phyloP scores from a whole-genome alignment of 1,140 invertebrate species.

The Drosophila varians region DNA sequence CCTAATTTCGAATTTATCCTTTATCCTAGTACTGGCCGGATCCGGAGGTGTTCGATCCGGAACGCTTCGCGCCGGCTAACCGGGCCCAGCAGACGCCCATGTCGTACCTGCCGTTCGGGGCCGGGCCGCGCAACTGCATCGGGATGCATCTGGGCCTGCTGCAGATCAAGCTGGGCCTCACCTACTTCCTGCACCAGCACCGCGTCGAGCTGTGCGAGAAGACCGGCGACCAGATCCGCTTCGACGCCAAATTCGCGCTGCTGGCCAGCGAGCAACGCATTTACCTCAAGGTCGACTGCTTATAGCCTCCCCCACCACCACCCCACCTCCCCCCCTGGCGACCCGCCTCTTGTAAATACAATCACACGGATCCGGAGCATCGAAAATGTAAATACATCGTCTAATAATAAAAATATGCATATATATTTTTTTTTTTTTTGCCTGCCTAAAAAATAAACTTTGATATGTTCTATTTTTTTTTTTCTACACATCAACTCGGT shows the following conservation, averaged over 20 bases:
- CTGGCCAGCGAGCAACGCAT: conserved; percentile 73
- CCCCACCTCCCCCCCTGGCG: too few species aligned
- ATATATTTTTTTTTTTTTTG: background rate
- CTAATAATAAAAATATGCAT: background rate
- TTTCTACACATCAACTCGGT: conserved; percentile 14
- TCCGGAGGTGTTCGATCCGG: conserved; percentile 81
- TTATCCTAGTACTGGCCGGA: conserved; percentile 83
- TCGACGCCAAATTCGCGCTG: conserved; percentile 69
- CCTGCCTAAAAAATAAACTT: conserved; percentile 51
- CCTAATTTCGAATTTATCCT: too few species aligned
- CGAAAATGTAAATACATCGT: conserved; percentile 39
- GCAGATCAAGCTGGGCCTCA: conserved; percentile 84
- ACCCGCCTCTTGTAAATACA: background rate
- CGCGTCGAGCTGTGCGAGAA: conserved; percentile 76
- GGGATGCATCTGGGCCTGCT: conserved; percentile 85
- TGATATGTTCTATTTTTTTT: conserved; percentile 38
- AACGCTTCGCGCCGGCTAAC: conserved; percentile 75
- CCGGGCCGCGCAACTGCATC: conserved; percentile 87
- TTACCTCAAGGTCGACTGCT: conserved; percentile 77
- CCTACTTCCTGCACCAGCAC: conserved; percentile 70
- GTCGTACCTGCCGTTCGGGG: conserved; percentile 87
- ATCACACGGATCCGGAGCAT: background rate
- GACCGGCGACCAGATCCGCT: conserved; percentile 67
- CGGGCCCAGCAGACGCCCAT: conserved; percentile 62
- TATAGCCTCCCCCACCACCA: conserved; percentile 48